A percentile compares a stretch with the other conserved stretches of the same genome.
Evolutionary conservation across 2,888 invertebrate species (phyloP).

Genomic region (Lysandra coridon): DNA sequence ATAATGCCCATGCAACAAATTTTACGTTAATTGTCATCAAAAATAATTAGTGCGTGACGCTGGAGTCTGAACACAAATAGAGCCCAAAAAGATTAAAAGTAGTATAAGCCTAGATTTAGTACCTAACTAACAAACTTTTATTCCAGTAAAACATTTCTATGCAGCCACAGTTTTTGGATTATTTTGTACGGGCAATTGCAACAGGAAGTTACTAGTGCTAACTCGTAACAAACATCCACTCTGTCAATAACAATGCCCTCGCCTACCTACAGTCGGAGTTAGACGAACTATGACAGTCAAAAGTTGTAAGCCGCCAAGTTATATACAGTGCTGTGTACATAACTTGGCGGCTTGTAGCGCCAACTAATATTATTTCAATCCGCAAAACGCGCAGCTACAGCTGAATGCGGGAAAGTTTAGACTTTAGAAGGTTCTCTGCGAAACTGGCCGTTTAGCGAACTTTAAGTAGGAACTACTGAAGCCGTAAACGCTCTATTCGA

Average conservation of each 20-base stretch:
- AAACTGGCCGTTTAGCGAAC: slow-evolving; percentile 68
- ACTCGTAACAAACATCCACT: slow-evolving; percentile 10
- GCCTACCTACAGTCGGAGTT: slow-evolving; percentile 10
- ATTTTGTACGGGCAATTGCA: background rate
- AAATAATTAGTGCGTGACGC: too few relatives aligned
- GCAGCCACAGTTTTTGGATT: background rate
- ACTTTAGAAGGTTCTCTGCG: slow-evolving; percentile 67
- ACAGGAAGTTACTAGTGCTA: background rate
- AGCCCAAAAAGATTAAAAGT: background rate
- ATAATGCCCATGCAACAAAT: background rate
- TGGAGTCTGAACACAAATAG: background rate
- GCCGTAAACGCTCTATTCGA: slow-evolving; percentile 54
- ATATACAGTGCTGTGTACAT: background rate
- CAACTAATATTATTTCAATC: slow-evolving; percentile 58
- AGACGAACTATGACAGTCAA: slow-evolving; percentile 25
- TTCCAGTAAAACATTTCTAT: background rate
- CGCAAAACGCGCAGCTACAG: slow-evolving; percentile 51
- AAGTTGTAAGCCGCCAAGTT: slow-evolving; percentile 20
- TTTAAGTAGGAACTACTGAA: slow-evolving; percentile 63
- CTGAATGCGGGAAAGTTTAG: slow-evolving; percentile 62
- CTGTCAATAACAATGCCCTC: slow-evolving; percentile 15
- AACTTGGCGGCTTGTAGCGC: slow-evolving; percentile 41
- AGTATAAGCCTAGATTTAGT: background rate
- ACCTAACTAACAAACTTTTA: background rate
- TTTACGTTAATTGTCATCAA: too few relatives aligned